A percentile compares a stretch with the other conserved stretches of the same genome.
phyloP scores from a whole-genome alignment of 1,140 invertebrate genomes.

The Drepana arcuata region DNA sequence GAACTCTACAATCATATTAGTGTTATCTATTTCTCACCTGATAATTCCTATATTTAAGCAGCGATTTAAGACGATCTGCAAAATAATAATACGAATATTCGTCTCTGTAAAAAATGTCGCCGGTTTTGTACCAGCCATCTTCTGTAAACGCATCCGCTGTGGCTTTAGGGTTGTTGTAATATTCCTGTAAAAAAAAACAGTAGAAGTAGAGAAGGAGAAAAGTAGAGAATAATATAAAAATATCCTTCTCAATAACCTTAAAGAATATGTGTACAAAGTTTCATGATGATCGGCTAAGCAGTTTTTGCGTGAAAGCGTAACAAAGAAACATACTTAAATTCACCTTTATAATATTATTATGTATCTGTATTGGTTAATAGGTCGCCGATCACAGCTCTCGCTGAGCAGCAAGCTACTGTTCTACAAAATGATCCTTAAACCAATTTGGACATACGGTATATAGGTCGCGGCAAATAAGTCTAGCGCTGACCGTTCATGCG shows the following conservation, averaged over 20 bases:
- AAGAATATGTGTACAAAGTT: not conserved
- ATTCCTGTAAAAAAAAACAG: slow-evolving; percentile 1
- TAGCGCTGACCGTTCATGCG: too few species aligned
- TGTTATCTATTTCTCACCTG: slow-evolving; percentile 17
- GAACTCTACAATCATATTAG: too few species aligned
- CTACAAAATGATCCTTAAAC: too few species aligned
- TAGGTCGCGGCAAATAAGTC: too few species aligned
- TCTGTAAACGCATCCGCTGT: slow-evolving; percentile 2
- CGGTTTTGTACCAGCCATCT: slow-evolving; percentile 15
- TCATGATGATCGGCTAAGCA: too few species aligned
- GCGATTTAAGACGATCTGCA: slow-evolving; percentile 12
- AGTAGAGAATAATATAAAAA: not conserved
- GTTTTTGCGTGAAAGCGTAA: too few species aligned
- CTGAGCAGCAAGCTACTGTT: too few species aligned
- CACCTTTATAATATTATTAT: not conserved
- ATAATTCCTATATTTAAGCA: slow-evolving; percentile 19
- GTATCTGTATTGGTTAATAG: not conserved
- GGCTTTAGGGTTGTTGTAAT: slow-evolving; percentile 5
- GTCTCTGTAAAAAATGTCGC: slow-evolving; percentile 18
- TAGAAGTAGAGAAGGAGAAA: too few species aligned
- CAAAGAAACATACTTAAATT: too few species aligned
- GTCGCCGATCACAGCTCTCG: too few species aligned
- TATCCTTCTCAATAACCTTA: not conserved
- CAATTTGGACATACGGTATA: too few species aligned
- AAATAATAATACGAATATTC: slow-evolving; percentile 10